phyloP scores from a whole-genome alignment of 2,888 invertebrate species.

The Itoplectis maculator region DNA sequence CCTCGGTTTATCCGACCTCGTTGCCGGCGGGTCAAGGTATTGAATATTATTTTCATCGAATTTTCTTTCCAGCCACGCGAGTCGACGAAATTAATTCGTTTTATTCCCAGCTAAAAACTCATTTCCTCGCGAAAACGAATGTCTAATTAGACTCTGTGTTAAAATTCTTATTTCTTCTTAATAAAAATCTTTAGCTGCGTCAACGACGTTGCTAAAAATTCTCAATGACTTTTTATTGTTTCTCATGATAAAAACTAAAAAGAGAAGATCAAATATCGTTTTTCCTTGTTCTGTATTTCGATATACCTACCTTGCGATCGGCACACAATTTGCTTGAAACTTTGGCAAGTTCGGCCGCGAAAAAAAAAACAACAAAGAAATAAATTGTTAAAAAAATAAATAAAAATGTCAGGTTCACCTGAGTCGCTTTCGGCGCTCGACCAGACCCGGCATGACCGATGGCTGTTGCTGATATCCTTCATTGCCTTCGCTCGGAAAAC shows the following conservation, averaged over 20 bases:
- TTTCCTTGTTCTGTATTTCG: too few species aligned
- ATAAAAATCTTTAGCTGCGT: too few species aligned
- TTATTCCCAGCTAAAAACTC: neutral
- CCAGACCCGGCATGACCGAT: constrained; percentile 79
- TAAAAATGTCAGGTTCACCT: constrained; percentile 80
- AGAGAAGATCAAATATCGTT: too few species aligned
- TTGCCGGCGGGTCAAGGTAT: constrained; percentile 44
- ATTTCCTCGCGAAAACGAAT: neutral
- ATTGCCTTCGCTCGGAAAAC: constrained; percentile 78
- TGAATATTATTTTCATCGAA: constrained; percentile 52
- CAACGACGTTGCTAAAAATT: too few species aligned
- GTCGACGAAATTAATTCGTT: neutral
- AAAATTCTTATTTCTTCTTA: too few species aligned
- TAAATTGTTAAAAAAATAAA: constrained; percentile 38
- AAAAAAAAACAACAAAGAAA: constrained; percentile 14
- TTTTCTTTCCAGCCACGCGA: constrained; percentile 13
- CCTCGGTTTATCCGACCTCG: neutral
- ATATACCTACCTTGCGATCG: too few species aligned
- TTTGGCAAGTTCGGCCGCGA: neutral
- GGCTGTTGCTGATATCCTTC: constrained; percentile 75
- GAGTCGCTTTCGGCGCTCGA: constrained; percentile 85
- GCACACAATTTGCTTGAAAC: too few species aligned
- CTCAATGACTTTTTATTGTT: too few species aligned
- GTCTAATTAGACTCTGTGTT: too few species aligned
- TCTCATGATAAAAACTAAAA: too few species aligned